A percentile compares a stretch with the other conserved stretches of the same genome.
phyloP scores from a whole-genome alignment of 2,888 invertebrate genomes.

The Agriopis aurantiaria region DNA sequence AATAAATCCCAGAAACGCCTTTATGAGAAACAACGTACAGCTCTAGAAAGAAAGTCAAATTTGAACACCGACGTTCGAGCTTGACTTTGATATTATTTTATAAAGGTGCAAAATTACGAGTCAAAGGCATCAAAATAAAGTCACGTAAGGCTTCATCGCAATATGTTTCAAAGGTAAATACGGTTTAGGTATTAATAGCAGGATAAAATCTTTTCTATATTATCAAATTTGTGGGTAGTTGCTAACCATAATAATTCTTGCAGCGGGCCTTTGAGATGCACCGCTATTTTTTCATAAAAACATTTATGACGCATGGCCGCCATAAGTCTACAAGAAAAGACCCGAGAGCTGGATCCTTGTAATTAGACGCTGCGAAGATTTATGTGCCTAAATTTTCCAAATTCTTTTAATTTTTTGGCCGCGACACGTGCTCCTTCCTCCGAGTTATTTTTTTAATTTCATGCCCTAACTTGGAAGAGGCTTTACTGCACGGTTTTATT shows the following conservation, averaged over 20 bases:
- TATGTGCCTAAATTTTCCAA: conserved; percentile 77
- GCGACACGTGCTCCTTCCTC: conserved; percentile 66
- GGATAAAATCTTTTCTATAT: conserved; percentile 35
- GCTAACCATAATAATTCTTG: conserved; percentile 65
- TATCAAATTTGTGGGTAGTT: conserved; percentile 45
- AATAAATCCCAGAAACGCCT: conserved; percentile 54
- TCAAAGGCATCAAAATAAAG: conserved; percentile 14
- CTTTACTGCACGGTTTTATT: conserved; percentile 48
- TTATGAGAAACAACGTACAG: conserved; percentile 26
- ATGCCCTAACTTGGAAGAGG: conserved; percentile 55
- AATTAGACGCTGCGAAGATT: conserved; percentile 82
- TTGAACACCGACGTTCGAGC: conserved; percentile 18
- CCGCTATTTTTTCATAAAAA: conserved; percentile 77
- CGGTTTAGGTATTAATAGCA: conserved; percentile 25
- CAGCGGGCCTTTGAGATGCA: conserved; percentile 59
- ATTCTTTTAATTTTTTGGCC: conserved; percentile 79
- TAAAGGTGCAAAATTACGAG: conserved; percentile 23
- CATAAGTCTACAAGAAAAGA: conserved; percentile 78
- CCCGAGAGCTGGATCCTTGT: conserved; percentile 75
- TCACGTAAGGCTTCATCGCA: conserved; percentile 10
- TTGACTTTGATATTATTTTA: conserved; percentile 16
- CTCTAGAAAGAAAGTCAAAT: conserved; percentile 25
- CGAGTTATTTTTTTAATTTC: conserved; percentile 54
- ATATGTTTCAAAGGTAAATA: conserved; percentile 1
- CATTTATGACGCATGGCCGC: conserved; percentile 78